Conservation (phyloP, 2,113 vertebrate species). For the Pollachius pollachius region DNA sequence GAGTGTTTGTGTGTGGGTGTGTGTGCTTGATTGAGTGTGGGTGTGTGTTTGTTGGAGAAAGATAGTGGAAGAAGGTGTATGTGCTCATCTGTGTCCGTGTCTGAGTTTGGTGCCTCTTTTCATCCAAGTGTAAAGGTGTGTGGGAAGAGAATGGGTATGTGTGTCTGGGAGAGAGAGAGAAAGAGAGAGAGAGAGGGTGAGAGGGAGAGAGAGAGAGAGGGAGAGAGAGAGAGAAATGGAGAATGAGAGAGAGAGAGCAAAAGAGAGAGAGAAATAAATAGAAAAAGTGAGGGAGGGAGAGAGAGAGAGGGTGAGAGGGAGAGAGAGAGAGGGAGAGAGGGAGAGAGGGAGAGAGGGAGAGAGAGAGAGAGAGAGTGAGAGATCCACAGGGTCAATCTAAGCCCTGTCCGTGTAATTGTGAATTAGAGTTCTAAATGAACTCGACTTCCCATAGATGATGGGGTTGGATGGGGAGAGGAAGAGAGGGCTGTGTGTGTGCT, state of each 20-base stretch:
- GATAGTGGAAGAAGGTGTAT: not conserved
- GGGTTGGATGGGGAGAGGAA: not conserved
- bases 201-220: conserved; percentile 4
- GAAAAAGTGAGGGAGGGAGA: not conserved
- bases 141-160: not conserved
- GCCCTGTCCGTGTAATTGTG: conserved; percentile 60
- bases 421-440: conserved; percentile 59
- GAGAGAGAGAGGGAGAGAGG: conserved; percentile 7
- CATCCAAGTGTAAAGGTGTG: not conserved
- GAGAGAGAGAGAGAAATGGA: conserved; percentile 2
- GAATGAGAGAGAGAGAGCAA: not conserved
- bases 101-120: not conserved
- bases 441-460: conserved; percentile 35
- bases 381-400: conserved; percentile 35
- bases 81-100: not conserved
- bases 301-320: not conserved
- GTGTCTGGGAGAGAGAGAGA: not conserved
- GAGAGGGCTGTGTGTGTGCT: too few relatives aligned
- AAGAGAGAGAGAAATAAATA: not conserved
- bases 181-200: not conserved
- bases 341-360: not conserved
- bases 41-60: not conserved
- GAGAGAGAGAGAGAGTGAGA: not conserved
- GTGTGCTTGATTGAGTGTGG: not conserved
- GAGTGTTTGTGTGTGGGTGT: conserved; percentile 7